Conservation (phyloP, 2,113 vertebrate species). For the Empidonax traillii region DNA sequence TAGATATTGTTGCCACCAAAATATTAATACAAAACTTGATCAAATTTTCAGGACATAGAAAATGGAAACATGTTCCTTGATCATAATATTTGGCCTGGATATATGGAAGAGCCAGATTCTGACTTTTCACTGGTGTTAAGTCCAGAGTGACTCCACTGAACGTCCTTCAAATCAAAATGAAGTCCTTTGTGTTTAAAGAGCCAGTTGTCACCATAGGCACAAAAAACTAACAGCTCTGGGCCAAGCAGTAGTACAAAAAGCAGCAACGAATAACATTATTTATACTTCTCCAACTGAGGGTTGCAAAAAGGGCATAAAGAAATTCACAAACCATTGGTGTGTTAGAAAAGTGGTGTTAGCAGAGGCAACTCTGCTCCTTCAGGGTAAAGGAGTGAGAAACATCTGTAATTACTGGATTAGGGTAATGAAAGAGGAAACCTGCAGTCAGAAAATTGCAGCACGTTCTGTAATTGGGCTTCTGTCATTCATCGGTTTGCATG, state of each 20-base stretch:
- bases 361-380: neutral
- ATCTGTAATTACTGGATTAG: slow-evolving; percentile 59
- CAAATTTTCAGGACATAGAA: neutral
- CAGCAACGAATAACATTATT: neutral
- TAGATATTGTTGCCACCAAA: neutral
- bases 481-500: rapidly evolving
- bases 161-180: neutral
- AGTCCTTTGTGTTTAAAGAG: neutral
- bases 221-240: neutral
- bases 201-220: neutral
- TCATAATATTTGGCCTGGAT: neutral
- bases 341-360: neutral
- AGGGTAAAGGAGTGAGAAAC: slow-evolving; percentile 2
- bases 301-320: slow-evolving; percentile 5
- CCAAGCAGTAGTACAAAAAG: neutral
- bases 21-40: too few species aligned
- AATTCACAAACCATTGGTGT: neutral
- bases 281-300: neutral
- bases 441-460: slow-evolving; percentile 39
- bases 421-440: slow-evolving; percentile 28
- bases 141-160: neutral
- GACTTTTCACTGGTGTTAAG: neutral
- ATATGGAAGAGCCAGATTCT: neutral
- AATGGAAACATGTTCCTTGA: neutral
- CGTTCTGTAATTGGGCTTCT: slow-evolving; percentile 18